Evolutionary conservation across 2,888 invertebrate genomes (phyloP).

Genomic region (Macrosiphum euphorbiae): DNA sequence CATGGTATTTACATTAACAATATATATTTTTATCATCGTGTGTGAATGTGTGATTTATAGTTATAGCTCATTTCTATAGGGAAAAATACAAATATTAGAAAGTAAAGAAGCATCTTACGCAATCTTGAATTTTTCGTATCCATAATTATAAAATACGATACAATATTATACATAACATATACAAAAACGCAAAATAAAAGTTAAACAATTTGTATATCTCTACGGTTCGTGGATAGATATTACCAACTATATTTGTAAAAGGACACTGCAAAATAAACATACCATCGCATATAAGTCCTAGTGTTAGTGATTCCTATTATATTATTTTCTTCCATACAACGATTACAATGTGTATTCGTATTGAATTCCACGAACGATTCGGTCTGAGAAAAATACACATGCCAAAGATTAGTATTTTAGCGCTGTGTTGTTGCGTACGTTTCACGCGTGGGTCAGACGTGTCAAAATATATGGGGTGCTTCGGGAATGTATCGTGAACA

Average conservation of each 20-base stretch:
- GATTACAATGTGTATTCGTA: neutral
- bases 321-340: neutral
- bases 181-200: neutral
- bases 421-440: neutral
- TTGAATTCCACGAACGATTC: neutral
- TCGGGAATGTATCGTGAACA: neutral
- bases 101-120: neutral
- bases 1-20: neutral
- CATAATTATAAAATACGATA: neutral
- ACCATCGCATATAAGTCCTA: neutral
- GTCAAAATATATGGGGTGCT: conserved; percentile 12
- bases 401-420: conserved; percentile 16
- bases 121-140: neutral
- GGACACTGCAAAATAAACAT: neutral
- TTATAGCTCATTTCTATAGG: neutral
- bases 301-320: neutral
- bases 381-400: conserved; percentile 15
- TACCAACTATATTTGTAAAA: neutral
- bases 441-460: conserved; percentile 18
- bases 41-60: neutral
- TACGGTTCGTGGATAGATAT: neutral
- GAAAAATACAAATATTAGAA: neutral
- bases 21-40: neutral
- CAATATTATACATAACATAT: neutral
- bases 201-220: neutral